Evolutionary conservation across 2,113 vertebrate genomes (phyloP).

Genomic region (Aegotheles bennettii): DNA sequence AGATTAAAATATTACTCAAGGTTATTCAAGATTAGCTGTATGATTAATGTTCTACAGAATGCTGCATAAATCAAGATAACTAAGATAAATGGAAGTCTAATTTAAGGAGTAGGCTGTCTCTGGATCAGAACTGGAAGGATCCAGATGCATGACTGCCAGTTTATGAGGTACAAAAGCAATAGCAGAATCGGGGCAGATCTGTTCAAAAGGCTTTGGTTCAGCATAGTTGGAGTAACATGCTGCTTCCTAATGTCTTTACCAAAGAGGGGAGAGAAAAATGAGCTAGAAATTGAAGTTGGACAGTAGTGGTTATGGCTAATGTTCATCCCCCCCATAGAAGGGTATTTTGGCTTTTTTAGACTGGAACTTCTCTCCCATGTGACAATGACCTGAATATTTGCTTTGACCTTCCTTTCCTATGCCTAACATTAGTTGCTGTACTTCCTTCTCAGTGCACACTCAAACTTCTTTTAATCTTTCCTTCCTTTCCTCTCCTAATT

Average conservation of each 20-base stretch:
- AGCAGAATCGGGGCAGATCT: neutral
- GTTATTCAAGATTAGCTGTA: constrained; percentile 45
- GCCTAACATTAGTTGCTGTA: neutral
- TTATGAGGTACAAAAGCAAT: neutral
- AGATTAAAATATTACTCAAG: constrained; percentile 56
- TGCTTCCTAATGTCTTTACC: neutral
- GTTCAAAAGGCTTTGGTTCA: neutral
- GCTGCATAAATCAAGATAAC: constrained; percentile 55
- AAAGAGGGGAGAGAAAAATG: neutral
- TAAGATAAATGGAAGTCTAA: constrained; percentile 54
- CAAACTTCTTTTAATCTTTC: neutral
- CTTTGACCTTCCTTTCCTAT: neutral
- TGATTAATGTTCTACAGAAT: constrained; percentile 30
- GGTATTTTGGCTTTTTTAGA: neutral
- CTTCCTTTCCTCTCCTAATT: neutral
- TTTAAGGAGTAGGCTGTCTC: constrained; percentile 27
- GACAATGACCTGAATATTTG: neutral
- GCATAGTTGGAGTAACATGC: neutral
- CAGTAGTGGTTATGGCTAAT: neutral
- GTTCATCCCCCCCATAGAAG: neutral
- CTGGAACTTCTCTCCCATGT: neutral
- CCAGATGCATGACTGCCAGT: neutral
- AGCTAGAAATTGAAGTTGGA: neutral
- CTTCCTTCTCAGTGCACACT: neutral
- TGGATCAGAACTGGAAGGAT: constrained; percentile 19